Evolutionary conservation across 2,113 vertebrate species (phyloP).

Genomic region (Bucco capensis): DNA sequence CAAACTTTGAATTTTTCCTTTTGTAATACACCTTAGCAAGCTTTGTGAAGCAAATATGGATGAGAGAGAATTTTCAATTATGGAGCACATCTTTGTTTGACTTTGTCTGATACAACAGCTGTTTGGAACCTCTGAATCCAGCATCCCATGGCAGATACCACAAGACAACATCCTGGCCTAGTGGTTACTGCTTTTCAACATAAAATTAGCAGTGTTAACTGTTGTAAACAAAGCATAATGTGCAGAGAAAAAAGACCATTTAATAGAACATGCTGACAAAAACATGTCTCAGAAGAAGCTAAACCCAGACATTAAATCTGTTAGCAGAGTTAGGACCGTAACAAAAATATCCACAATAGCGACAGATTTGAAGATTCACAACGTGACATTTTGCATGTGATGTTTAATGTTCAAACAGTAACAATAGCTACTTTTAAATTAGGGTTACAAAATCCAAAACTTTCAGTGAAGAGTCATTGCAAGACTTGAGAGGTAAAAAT

Average conservation of each 20-base stretch:
- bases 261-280: background rate
- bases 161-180: background rate
- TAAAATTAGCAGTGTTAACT: background rate
- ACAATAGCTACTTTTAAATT: conserved; percentile 6
- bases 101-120: background rate
- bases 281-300: background rate
- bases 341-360: background rate
- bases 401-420: conserved; percentile 38
- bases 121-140: background rate
- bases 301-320: background rate
- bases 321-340: background rate
- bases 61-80: background rate
- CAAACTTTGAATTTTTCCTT: background rate
- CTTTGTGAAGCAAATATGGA: background rate
- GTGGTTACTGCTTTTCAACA: background rate
- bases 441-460: background rate
- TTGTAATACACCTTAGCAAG: background rate
- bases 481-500: background rate
- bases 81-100: background rate
- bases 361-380: background rate
- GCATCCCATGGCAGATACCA: background rate
- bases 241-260: background rate
- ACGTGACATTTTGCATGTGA: background rate
- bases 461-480: background rate
- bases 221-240: background rate